Evolutionary conservation across 2,797 vertebrate species (phyloP).

Genomic region (Platalea minor): DNA sequence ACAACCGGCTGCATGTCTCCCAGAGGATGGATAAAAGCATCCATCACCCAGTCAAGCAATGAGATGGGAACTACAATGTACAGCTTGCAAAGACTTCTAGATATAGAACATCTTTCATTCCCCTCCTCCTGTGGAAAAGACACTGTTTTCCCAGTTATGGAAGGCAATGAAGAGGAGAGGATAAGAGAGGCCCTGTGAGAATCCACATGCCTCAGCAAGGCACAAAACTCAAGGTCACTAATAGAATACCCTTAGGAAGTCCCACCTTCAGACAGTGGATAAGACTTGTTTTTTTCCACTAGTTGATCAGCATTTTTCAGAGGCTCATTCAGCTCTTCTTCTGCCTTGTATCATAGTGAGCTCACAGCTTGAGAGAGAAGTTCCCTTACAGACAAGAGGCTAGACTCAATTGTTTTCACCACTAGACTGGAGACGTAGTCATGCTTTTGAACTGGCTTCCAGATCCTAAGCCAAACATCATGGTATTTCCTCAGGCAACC

Average conservation of each 20-base stretch:
- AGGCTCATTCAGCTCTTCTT: not conserved
- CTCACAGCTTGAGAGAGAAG: not conserved
- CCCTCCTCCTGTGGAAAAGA: not conserved
- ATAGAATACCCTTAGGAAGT: not conserved
- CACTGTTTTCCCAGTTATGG: not conserved
- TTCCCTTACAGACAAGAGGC: not conserved
- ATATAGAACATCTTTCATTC: not conserved
- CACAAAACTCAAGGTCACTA: not conserved
- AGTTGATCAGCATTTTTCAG: not conserved
- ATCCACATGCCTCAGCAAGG: not conserved
- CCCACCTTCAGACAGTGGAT: not conserved
- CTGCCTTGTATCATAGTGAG: not conserved
- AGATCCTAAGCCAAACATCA: not conserved
- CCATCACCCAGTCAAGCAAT: not conserved
- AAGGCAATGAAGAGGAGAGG: not conserved
- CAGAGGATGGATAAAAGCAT: not conserved
- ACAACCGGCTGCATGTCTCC: fast-evolving
- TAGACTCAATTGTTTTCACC: not conserved
- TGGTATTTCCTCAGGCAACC: not conserved
- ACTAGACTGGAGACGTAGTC: not conserved
- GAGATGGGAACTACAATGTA: not conserved
- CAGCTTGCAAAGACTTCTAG: not conserved
- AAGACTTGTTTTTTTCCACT: not conserved
- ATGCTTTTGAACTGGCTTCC: not conserved
- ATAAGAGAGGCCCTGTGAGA: not conserved